Evolutionary conservation across 2,797 vertebrate species (phyloP), one percentile per base, ranked within the genome.

Genomic region (Brachyalestes nurse): DNA sequence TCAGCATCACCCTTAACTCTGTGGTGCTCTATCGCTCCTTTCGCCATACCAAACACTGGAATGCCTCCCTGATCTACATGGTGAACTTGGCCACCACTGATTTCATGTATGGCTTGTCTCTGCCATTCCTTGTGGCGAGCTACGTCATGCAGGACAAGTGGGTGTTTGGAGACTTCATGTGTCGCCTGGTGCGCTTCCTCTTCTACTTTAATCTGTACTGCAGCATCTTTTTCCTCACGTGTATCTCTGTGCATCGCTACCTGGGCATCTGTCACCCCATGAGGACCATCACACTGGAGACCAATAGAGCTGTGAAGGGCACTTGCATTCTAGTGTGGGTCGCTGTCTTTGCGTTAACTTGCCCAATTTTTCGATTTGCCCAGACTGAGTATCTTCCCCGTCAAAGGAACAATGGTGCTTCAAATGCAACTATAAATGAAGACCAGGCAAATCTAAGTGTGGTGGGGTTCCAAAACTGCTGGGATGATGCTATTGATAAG

Each of bases 121-220:
- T 96, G 86, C 95, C 95, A 0, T 95, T 96, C 82, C 92, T 96
- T 5, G 93, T 96, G 80, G 94, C 95, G 2, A 96, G 94, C 85
- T 96, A 96, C 75, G 79, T 96, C 79, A 95, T 95, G 93, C 91
- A 83, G 0, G 95, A 96, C 87, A 89, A 91, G 61, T 96, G 95
- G 95, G 86, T 95, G 19, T 96, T 96, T 17, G 95, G 95, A 17
- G 95, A 95, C 90, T 95, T 95, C 83, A 95, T 95, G 94, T 96
- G 95, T 78, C 95, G 95, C 10, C 87, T 96, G 66, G 95, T 96
- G 9, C 95, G 95, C 3, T 96, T 96, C 78, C 93, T 96, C 9
- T 96, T 96, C 88, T 96, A 96, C 86, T 95, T 96, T 66, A 96
- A 96, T 88, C 93, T 95, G 34, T 95, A 95, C 87, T 95, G 94